phyloP scores from a whole-genome alignment of 2,113 vertebrate genomes.

The Heloderma charlesbogerti region DNA sequence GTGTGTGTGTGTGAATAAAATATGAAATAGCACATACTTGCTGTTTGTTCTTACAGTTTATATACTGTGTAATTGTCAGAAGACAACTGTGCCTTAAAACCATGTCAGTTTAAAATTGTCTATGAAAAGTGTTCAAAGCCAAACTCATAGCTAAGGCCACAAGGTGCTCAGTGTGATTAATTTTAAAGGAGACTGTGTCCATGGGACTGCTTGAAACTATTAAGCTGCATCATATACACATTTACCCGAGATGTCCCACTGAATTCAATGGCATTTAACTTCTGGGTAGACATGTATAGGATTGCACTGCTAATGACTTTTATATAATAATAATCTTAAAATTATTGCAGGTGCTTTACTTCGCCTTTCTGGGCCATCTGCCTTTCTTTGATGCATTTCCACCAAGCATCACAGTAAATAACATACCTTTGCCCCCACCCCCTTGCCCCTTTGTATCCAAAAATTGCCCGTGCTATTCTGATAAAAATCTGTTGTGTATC shows the following conservation, averaged over 20 bases:
- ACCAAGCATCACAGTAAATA: not conserved
- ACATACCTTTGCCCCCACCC: not conserved
- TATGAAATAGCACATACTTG: not conserved
- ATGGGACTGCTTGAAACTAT: not conserved
- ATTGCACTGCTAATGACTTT: not conserved
- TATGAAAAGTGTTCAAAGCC: not conserved
- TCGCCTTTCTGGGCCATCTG: not conserved
- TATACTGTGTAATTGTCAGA: not conserved
- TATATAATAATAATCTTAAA: not conserved
- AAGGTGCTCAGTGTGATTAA: not conserved
- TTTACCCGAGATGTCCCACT: no score
- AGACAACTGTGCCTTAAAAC: not conserved
- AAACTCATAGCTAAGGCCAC: not conserved
- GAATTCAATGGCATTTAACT: no score
- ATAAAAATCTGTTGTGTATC: not conserved
- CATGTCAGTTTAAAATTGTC: not conserved
- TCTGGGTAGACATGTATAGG: no score
- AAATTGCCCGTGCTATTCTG: not conserved
- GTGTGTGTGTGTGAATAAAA: not conserved
- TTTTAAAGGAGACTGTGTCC: not conserved
- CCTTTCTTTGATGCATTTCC: not conserved
- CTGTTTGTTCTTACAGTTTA: not conserved
- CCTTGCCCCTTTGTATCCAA: not conserved
- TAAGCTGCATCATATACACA: no score
- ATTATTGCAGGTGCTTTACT: not conserved